Evolutionary conservation across 92 coral and sea anemone species (phyloP).

Genomic region (Scolanthus callimorphus): DNA sequence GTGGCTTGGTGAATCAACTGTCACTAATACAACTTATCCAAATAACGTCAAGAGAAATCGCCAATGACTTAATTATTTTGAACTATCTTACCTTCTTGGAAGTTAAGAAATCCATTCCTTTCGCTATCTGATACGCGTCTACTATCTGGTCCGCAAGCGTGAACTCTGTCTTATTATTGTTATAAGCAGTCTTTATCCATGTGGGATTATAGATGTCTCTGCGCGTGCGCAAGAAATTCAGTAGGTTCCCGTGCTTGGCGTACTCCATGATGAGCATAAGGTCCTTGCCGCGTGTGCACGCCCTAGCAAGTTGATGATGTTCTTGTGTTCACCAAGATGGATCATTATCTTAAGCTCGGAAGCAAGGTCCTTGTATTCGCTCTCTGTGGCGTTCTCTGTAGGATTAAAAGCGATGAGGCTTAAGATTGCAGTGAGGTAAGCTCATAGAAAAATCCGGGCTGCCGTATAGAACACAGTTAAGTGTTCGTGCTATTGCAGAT

Average conservation of each 20-base stretch:
- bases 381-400: constrained; percentile 44
- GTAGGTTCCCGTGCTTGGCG: constrained; percentile 70
- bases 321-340: constrained; percentile 78
- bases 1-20: too few relatives aligned
- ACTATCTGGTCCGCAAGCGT: constrained; percentile 57
- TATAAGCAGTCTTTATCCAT: constrained; percentile 56
- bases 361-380: constrained; percentile 75
- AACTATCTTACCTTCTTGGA: constrained; percentile 91
- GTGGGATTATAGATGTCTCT: constrained; percentile 69
- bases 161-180: constrained; percentile 48
- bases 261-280: constrained; percentile 80
- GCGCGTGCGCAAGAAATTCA: constrained; percentile 59
- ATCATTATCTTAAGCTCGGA: constrained; percentile 82
- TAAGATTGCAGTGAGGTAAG: too few relatives aligned
- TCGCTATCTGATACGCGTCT: constrained; percentile 57
- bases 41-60: too few relatives aligned
- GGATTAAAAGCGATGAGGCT: too few relatives aligned
- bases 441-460: too few relatives aligned
- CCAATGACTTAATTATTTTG: too few relatives aligned
- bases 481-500: too few relatives aligned
- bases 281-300: constrained; percentile 60
- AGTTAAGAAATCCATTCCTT: constrained; percentile 82
- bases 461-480: too few relatives aligned
- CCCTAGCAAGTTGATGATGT: constrained; percentile 82
- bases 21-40: too few relatives aligned